Evolutionary conservation across 2,888 invertebrate genomes (phyloP).

Genomic region (Watsonalla cultraria): DNA sequence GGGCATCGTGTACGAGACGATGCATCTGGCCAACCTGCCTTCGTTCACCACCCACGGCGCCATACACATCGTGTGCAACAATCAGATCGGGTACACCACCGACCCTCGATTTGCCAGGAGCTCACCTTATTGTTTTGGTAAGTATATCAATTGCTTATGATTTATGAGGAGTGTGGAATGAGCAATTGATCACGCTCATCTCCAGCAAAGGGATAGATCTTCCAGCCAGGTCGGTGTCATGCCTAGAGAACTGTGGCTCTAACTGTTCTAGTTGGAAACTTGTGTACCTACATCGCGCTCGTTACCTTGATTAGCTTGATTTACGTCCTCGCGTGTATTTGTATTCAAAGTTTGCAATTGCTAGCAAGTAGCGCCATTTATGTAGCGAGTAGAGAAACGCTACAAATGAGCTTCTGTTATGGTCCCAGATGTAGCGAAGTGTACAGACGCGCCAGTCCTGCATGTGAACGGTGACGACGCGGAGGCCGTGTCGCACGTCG

Average conservation of each 20-base stretch:
- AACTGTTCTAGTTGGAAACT: no score
- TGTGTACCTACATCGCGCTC: no score
- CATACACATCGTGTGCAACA: constrained; percentile 83
- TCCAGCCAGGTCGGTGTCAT: no score
- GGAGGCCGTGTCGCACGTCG: constrained; percentile 93
- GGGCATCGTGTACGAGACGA: constrained; percentile 83
- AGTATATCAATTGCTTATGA: not conserved
- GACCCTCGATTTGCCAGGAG: constrained; percentile 92
- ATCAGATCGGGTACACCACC: constrained; percentile 95
- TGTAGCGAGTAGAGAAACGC: no score
- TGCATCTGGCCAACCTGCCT: constrained; percentile 79
- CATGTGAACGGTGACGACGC: constrained; percentile 97
- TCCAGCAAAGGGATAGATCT: no score
- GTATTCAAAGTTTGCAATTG: no score
- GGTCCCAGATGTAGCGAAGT: constrained; percentile 86
- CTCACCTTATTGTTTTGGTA: constrained; percentile 90
- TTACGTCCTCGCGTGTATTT: no score
- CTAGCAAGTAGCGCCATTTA: no score
- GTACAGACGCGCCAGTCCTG: constrained; percentile 94
- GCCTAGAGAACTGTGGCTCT: no score
- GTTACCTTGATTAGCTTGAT: no score
- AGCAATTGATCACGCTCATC: no score
- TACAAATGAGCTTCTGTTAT: not conserved
- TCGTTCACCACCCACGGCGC: constrained; percentile 82
- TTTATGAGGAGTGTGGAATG: no score